Evolutionary conservation across 92 coral and sea anemone genomes (phyloP).

Genomic region (Blastomussa wellsi): DNA sequence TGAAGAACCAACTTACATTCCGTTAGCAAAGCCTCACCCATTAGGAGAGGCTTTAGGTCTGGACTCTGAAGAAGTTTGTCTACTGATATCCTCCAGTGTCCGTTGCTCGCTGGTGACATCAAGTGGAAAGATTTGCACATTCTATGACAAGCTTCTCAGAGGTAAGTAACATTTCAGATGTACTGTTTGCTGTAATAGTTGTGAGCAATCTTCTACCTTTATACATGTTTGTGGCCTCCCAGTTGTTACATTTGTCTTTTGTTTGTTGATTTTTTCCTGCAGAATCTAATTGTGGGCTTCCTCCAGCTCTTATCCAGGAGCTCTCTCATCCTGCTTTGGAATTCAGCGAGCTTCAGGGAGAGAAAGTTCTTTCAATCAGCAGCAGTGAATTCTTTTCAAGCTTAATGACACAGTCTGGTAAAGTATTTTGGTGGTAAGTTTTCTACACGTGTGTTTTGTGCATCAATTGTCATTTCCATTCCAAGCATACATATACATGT

Average conservation of each 20-base stretch:
- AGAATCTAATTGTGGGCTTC: constrained; percentile 61
- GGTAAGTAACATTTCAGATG: constrained; percentile 63
- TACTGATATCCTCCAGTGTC: constrained; percentile 66
- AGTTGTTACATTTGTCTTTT: neutral
- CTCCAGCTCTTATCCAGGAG: constrained; percentile 86
- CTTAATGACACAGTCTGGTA: constrained; percentile 75
- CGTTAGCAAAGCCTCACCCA: constrained; percentile 81
- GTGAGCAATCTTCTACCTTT: too few relatives aligned
- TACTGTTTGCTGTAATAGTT: neutral
- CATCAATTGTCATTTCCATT: neutral
- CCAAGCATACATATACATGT: neutral
- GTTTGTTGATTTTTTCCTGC: neutral
- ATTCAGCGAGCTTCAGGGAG: constrained; percentile 71
- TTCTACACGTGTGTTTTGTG: neutral
- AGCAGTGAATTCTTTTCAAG: constrained; percentile 85
- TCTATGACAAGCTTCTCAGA: constrained; percentile 84
- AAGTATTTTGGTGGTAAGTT: constrained; percentile 91
- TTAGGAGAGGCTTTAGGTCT: constrained; percentile 56
- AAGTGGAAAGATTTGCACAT: constrained; percentile 87
- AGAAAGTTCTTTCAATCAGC: constrained; percentile 63
- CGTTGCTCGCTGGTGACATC: constrained; percentile 84
- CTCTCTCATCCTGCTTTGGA: constrained; percentile 69
- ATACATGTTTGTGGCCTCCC: too few relatives aligned
- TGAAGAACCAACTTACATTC: constrained; percentile 33
- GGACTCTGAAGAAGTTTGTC: constrained; percentile 56